phyloP scores from a whole-genome alignment of 2,888 invertebrate species.

The Drosophila austrosaltans region DNA sequence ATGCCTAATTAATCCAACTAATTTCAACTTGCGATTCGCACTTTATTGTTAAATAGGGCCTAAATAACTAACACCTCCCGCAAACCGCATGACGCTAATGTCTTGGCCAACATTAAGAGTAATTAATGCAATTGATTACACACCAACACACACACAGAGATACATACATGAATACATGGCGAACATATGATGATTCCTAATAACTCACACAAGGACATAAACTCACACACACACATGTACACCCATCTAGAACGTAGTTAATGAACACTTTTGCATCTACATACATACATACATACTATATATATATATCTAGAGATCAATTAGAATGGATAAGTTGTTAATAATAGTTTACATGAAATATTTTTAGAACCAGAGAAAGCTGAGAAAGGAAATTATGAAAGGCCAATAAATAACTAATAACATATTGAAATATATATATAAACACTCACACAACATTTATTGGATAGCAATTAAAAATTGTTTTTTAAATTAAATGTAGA shows the following conservation, averaged over 20 bases:
- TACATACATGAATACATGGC: conserved; percentile 10
- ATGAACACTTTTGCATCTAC: conserved; percentile 60
- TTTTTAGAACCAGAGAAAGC: conserved; percentile 64
- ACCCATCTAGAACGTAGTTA: conserved; percentile 59
- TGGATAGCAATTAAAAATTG: conserved; percentile 70
- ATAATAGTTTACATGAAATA: conserved; percentile 66
- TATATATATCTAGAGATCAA: conserved; percentile 43
- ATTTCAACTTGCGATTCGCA: conserved; percentile 2
- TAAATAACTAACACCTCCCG: conserved; percentile 9
- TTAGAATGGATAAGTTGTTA: conserved; percentile 65
- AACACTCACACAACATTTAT: conserved; percentile 30
- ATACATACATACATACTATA: conserved; percentile 26
- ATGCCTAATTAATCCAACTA: conserved; percentile 8
- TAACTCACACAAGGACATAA: conserved; percentile 27
- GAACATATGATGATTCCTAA: conserved; percentile 77
- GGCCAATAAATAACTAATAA: conserved; percentile 66
- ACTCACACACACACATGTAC: conserved; percentile 27
- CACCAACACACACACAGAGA: conserved; percentile 29
- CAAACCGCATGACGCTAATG: conserved; percentile 51
- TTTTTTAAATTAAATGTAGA: conserved; percentile 71
- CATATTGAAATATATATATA: conserved; percentile 37
- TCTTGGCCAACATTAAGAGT: conserved; percentile 70
- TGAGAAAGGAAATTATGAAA: conserved; percentile 35
- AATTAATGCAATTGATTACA: conserved; percentile 75
- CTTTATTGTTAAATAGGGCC: conserved; percentile 1